These are phyloP conservation scores for Vidua chalybeata DNA, from an alignment of 2,113 vertebrate genomes.

Conservation along the genomic window DNA sequence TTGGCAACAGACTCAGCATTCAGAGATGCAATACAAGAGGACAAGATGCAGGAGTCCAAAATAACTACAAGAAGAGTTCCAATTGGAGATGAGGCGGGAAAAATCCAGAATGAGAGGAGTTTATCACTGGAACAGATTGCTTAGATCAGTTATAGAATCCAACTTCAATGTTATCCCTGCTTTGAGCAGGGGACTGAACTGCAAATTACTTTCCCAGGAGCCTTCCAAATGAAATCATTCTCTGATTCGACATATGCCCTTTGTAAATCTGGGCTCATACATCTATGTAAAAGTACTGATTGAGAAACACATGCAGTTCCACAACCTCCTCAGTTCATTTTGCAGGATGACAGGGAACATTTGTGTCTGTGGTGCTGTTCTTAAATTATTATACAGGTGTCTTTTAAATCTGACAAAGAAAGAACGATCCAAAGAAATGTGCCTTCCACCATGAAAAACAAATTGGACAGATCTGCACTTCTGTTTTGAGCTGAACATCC, in stretches of 20 bases:
- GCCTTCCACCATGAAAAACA: neutral
- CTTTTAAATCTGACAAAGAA: neutral
- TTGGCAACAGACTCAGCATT: neutral
- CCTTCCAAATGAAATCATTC: slow-evolving; percentile 5
- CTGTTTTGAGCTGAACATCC: neutral
- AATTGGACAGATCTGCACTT: neutral
- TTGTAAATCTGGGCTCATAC: neutral
- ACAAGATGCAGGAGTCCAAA: neutral
- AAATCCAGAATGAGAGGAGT: neutral
- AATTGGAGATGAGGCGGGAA: neutral
- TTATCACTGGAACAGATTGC: slow-evolving; percentile 9
- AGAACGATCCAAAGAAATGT: neutral
- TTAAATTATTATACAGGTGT: neutral
- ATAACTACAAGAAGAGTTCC: neutral
- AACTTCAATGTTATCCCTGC: neutral
- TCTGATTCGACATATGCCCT: neutral
- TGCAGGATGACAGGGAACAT: neutral
- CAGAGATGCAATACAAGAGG: neutral
- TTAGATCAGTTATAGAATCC: neutral
- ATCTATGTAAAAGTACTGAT: neutral
- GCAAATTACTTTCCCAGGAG: neutral
- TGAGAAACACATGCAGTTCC: neutral
- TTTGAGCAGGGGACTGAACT: neutral
- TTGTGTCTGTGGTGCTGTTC: neutral
- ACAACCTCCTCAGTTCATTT: neutral